Evolutionary conservation across 1,140 invertebrate species (phyloP).

Genomic region (Drosophila sulfurigaster): DNA sequence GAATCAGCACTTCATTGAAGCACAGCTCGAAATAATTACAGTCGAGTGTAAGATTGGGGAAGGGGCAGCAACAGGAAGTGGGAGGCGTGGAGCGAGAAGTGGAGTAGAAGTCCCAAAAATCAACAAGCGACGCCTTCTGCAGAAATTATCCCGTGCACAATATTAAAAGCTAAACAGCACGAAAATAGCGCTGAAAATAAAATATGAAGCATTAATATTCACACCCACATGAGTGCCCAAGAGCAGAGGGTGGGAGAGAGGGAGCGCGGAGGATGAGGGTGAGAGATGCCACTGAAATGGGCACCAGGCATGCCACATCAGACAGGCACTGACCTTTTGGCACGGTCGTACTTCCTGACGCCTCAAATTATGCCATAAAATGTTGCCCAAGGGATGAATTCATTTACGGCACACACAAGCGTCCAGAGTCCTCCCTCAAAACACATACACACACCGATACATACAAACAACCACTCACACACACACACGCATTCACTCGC

Average conservation of each 20-base stretch:
- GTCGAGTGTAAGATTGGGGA: background rate
- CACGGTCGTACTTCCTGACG: slow-evolving; percentile 69
- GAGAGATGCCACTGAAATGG: slow-evolving; percentile 31
- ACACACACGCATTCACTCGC: slow-evolving; percentile 13
- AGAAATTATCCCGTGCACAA: slow-evolving; percentile 25
- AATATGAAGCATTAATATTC: slow-evolving; percentile 82
- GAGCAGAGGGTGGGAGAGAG: background rate
- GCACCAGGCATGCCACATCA: slow-evolving; percentile 53
- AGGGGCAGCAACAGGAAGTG: too few species aligned
- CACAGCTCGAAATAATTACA: slow-evolving; percentile 44
- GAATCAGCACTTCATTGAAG: slow-evolving; percentile 50
- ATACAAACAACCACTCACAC: slow-evolving; percentile 7
- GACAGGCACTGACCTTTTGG: slow-evolving; percentile 65
- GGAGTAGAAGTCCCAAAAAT: slow-evolving; percentile 8
- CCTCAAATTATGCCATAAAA: slow-evolving; percentile 82
- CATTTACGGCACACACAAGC: slow-evolving; percentile 56
- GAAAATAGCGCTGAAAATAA: slow-evolving; percentile 66
- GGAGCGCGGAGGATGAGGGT: too few species aligned
- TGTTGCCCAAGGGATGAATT: slow-evolving; percentile 81
- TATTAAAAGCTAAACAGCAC: slow-evolving; percentile 73
- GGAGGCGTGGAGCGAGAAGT: background rate
- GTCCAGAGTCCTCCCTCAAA: background rate
- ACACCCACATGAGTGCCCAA: slow-evolving; percentile 56
- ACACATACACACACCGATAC: slow-evolving; percentile 26
- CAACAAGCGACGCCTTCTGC: slow-evolving; percentile 43